Percentiles rank a stretch among this genome's conserved stretches.
These are phyloP conservation scores for Jacana jacana DNA, from an alignment of 2,113 vertebrate genomes.

Conservation along the genomic window DNA sequence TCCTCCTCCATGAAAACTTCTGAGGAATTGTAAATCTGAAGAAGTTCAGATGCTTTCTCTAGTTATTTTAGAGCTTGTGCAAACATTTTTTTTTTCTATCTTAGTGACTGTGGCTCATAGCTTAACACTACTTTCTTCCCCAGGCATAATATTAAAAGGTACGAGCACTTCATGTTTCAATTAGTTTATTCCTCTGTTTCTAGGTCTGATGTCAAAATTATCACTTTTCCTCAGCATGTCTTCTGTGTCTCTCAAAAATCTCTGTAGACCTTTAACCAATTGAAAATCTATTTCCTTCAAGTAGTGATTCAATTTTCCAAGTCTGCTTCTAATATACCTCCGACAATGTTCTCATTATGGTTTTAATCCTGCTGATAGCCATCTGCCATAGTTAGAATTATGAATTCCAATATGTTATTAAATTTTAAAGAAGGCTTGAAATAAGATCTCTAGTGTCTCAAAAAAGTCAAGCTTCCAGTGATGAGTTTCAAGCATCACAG, in stretches of 20 bases:
- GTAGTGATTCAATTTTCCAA: neutral
- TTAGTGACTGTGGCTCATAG: neutral
- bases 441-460: neutral
- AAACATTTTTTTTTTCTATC: neutral
- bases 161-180: neutral
- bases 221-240: neutral
- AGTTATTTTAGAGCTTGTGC: neutral
- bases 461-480: neutral
- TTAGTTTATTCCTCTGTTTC: neutral
- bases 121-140: neutral
- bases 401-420: neutral
- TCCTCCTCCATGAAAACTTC: neutral
- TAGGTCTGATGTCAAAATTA: neutral
- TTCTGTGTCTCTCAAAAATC: neutral
- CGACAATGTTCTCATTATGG: neutral
- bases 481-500: neutral
- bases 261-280: neutral
- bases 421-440: neutral
- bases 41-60: neutral
- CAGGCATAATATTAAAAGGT: neutral
- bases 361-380: neutral
- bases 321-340: neutral
- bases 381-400: neutral
- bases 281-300: conserved; percentile 29
- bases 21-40: neutral